Evolutionary conservation across 2,113 vertebrate species (phyloP).

Genomic region (Carassius carassius): DNA sequence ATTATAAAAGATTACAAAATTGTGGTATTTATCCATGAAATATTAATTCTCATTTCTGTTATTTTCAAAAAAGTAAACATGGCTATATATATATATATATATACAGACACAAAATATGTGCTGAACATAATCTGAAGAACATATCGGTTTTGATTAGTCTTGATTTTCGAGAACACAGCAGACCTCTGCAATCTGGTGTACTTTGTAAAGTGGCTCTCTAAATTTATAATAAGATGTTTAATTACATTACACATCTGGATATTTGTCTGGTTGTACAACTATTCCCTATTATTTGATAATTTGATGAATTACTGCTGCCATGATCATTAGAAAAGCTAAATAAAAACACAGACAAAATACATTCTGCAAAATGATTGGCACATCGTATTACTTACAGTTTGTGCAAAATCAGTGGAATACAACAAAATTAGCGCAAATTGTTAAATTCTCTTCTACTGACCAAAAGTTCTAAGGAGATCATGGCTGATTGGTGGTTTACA

Average conservation of each 20-base stretch:
- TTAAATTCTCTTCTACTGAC: constrained; percentile 53
- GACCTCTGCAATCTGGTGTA: not conserved
- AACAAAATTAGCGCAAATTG: constrained; percentile 27
- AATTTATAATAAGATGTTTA: not conserved
- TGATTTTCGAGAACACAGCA: not conserved
- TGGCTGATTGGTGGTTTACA: constrained; percentile 4
- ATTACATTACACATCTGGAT: not conserved
- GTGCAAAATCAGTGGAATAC: constrained; percentile 32
- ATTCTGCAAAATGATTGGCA: not conserved
- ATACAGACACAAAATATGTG: not conserved
- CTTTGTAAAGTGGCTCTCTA: not conserved
- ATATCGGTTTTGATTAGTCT: not conserved
- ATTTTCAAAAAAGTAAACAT: not conserved
- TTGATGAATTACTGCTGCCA: not conserved
- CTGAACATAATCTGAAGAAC: not conserved
- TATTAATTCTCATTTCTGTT: not conserved
- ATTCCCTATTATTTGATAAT: not conserved
- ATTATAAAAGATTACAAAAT: not conserved
- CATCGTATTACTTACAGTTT: not conserved
- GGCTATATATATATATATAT: not conserved
- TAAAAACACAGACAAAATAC: not conserved
- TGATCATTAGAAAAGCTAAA: not conserved
- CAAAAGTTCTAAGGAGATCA: constrained; percentile 28
- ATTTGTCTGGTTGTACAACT: not conserved
- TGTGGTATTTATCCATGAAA: not conserved